phyloP scores from a whole-genome alignment of 2,888 invertebrate genomes.

The Acleris holmiana region DNA sequence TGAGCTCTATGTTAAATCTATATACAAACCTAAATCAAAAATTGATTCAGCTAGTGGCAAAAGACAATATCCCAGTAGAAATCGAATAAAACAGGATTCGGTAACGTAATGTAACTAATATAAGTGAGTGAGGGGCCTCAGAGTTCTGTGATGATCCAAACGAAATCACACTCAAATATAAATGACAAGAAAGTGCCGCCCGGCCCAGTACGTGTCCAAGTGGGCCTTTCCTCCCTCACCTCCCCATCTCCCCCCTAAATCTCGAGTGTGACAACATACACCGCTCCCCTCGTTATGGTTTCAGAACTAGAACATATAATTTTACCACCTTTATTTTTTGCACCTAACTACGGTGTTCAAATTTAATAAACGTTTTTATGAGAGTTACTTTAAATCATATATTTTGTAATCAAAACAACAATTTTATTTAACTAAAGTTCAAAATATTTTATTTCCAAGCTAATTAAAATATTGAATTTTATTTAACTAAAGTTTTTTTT shows the following conservation, averaged over 20 bases:
- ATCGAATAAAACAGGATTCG: conserved; percentile 74
- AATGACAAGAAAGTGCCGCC: conserved; percentile 77
- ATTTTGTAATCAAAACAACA: no score
- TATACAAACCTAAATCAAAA: no score
- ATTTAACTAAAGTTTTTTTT: no score
- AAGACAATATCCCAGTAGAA: conserved; percentile 71
- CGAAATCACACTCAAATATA: conserved; percentile 81
- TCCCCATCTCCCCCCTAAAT: conserved; percentile 65
- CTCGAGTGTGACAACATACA: conserved; percentile 71
- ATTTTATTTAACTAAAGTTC: not conserved
- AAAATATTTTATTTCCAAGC: no score
- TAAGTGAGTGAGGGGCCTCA: conserved; percentile 67
- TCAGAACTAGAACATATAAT: conserved; percentile 28
- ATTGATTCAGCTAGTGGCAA: conserved; percentile 48
- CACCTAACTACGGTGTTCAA: no score
- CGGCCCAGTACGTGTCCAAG: conserved; percentile 73
- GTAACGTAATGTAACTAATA: conserved; percentile 73
- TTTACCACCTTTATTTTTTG: no score
- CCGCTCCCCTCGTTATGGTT: conserved; percentile 57
- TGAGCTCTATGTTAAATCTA: no score
- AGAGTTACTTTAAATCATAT: no score
- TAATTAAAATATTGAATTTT: no score
- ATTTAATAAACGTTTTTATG: no score
- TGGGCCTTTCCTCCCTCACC: conserved; percentile 52
- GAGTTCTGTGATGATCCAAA: conserved; percentile 70